Conservation (phyloP, 2,888 invertebrate genomes). For the Helobdella robusta region DNA sequence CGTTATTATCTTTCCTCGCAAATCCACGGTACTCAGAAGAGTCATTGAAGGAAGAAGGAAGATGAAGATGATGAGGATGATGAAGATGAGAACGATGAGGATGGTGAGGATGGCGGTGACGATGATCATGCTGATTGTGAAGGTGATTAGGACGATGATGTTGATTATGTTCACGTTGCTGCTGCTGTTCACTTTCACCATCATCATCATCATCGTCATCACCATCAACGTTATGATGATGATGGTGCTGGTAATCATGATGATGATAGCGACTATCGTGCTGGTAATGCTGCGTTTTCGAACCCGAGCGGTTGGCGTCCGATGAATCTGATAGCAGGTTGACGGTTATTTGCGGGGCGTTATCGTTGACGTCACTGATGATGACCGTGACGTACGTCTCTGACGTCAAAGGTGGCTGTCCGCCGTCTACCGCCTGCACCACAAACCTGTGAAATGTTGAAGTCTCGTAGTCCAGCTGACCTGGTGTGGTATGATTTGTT, state of each 20-base stretch:
- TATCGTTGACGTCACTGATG: constrained; percentile 36
- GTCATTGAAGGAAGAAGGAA: constrained; percentile 51
- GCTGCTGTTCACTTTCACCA: background rate
- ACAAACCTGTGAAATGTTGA: constrained; percentile 14
- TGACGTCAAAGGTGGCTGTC: constrained; percentile 12
- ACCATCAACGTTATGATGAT: background rate
- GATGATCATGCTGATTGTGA: background rate
- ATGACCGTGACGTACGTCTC: constrained; percentile 17
- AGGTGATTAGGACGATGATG: constrained; percentile 1
- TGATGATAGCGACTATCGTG: too few species aligned
- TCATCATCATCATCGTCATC: background rate
- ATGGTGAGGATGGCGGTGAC: background rate
- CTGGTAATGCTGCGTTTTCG: too few species aligned
- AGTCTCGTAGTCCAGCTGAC: constrained; percentile 29
- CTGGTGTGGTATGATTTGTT: constrained; percentile 15
- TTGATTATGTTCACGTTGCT: background rate
- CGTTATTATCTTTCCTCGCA: too few species aligned
- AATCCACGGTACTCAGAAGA: too few species aligned
- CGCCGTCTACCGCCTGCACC: constrained; percentile 25
- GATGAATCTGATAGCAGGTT: constrained; percentile 4
- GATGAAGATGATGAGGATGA: background rate
- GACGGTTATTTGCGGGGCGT: constrained; percentile 27
- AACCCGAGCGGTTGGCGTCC: background rate
- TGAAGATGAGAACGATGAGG: background rate
- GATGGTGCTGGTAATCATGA: too few species aligned